Evolutionary conservation across 2,888 invertebrate genomes (phyloP).

Genomic region (Lasioglossum leucozonium): DNA sequence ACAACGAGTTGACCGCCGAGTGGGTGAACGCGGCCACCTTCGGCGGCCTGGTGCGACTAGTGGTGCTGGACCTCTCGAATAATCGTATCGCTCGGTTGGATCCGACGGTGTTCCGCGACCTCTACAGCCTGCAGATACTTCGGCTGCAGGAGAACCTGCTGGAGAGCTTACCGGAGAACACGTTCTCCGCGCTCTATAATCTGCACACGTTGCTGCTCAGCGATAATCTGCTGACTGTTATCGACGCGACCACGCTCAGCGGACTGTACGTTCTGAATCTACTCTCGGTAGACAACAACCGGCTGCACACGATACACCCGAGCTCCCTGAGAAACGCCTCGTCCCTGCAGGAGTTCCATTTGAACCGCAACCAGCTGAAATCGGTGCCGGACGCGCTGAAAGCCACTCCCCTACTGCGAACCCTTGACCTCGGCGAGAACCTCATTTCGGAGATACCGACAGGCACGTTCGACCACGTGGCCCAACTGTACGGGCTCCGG

Average conservation of each 20-base stretch:
- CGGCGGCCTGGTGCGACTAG: constrained; percentile 90
- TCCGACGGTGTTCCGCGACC: constrained; percentile 90
- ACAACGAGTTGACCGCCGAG: constrained; percentile 92
- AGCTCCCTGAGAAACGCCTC: constrained; percentile 92
- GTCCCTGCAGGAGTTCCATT: constrained; percentile 92
- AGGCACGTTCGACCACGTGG: constrained; percentile 92
- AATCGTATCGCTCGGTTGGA: constrained; percentile 92
- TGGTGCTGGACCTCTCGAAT: constrained; percentile 91
- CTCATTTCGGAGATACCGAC: constrained; percentile 91
- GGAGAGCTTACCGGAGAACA: constrained; percentile 91
- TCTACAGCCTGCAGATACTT: constrained; percentile 92
- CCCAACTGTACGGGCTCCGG: constrained; percentile 92
- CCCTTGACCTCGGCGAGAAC: constrained; percentile 94
- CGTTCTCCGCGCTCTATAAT: constrained; percentile 91
- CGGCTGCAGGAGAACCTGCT: constrained; percentile 92
- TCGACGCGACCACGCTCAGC: constrained; percentile 91
- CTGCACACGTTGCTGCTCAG: constrained; percentile 93
- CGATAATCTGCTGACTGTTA: constrained; percentile 90
- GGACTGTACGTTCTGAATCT: constrained; percentile 91
- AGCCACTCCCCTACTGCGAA: constrained; percentile 91
- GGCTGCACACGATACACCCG: constrained; percentile 90
- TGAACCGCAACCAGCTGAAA: constrained; percentile 92
- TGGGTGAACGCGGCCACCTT: constrained; percentile 94
- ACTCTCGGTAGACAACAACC: constrained; percentile 92
- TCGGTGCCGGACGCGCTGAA: constrained; percentile 91